Conservation (phyloP, 2,113 vertebrate genomes). For the Poeciliopsis occidentalis region DNA sequence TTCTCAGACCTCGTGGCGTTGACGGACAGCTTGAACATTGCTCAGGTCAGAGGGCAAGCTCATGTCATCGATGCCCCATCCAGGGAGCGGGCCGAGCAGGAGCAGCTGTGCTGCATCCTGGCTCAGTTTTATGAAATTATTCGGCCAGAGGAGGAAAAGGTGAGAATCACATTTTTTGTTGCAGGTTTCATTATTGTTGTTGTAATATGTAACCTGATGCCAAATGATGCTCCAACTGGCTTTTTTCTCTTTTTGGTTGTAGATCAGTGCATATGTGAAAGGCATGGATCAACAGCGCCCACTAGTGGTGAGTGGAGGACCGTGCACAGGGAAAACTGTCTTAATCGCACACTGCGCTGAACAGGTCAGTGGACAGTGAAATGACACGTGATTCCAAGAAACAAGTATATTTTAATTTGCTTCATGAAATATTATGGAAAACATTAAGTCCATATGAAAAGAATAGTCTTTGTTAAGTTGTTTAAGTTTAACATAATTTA, state of each 20-base stretch:
- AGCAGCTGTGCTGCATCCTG: slow-evolving; percentile 67
- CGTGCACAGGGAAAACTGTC: slow-evolving; percentile 82
- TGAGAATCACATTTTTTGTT: slow-evolving; percentile 36
- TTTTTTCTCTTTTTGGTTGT: not conserved
- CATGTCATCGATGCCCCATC: slow-evolving; percentile 22
- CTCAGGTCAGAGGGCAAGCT: not conserved
- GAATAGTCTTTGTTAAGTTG: too few relatives aligned
- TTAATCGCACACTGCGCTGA: slow-evolving; percentile 79
- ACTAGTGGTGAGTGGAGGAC: slow-evolving; percentile 77
- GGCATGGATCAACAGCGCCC: slow-evolving; percentile 61
- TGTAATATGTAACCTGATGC: not conserved
- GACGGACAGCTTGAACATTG: slow-evolving; percentile 44
- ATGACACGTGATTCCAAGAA: not conserved
- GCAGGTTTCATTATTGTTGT: not conserved
- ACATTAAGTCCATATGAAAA: too few relatives aligned
- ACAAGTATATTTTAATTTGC: too few relatives aligned
- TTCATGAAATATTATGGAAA: too few relatives aligned
- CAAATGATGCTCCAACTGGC: not conserved
- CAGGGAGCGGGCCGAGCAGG: slow-evolving; percentile 66
- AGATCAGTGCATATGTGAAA: slow-evolving; percentile 74
- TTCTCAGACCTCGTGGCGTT: slow-evolving; percentile 70
- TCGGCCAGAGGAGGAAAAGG: slow-evolving; percentile 63
- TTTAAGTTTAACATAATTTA: not conserved
- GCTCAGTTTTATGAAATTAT: slow-evolving; percentile 69
- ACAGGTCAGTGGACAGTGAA: slow-evolving; percentile 58